These are phyloP conservation scores for Ceratitis capitata DNA, from an alignment of 1,140 invertebrate genomes.

Conservation along the genomic window DNA sequence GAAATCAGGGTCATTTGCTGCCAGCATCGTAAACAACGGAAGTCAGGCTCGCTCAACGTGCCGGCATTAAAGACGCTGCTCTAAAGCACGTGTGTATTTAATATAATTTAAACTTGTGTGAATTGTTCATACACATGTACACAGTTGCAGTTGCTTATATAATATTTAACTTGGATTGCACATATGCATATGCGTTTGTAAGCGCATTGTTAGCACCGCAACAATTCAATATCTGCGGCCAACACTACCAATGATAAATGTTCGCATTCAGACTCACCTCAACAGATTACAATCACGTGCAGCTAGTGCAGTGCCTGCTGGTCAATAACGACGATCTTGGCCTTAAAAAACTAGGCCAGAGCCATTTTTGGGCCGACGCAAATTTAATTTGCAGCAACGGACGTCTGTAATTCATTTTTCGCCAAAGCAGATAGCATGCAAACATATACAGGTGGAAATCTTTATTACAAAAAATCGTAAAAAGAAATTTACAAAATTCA, in stretches of 20 bases:
- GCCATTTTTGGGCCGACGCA: not conserved
- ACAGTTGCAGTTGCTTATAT: not conserved
- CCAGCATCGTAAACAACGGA: not conserved
- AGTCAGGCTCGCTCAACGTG: not conserved
- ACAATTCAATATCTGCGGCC: not conserved
- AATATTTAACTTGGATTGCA: not conserved
- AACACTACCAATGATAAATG: conserved; percentile 21
- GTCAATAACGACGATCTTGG: conserved; percentile 17
- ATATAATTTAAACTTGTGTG: not conserved
- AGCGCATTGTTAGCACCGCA: not conserved
- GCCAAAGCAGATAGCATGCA: too few species aligned
- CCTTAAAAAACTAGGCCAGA: conserved; percentile 39
- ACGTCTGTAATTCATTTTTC: conserved; percentile 17
- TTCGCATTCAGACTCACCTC: conserved; percentile 6
- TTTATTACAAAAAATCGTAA: too few species aligned
- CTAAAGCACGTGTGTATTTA: not conserved
- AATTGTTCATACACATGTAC: not conserved
- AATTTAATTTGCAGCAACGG: conserved; percentile 20
- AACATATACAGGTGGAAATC: too few species aligned
- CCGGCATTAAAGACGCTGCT: not conserved
- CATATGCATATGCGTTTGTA: not conserved
- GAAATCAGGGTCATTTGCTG: conserved; percentile 1
- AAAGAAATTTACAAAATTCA: too few species aligned
- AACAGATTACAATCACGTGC: conserved; percentile 27
- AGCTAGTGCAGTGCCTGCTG: not conserved